Base-by-base conservation (phyloP, 2,888 invertebrate genomes). In the Microctonus hyperodae region DNA sequence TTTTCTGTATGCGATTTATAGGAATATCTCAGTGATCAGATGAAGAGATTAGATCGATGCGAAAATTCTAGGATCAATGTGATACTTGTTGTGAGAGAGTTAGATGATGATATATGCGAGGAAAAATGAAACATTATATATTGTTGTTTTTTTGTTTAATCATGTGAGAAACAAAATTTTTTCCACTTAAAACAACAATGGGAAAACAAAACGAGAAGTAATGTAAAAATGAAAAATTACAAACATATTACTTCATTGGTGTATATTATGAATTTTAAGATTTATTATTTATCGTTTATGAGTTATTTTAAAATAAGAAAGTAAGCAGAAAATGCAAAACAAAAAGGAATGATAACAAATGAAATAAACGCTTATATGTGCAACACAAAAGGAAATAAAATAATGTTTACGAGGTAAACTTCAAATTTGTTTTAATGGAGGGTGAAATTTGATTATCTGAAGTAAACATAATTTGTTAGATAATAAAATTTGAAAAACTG, bases 391-490 rank as follows among this genome's bases (percentile, higher is more conserved):
- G 5, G n/a, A n/a, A 28, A 53, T 53, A 53, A 16, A 22, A 51
- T 51, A 22, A 53, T n/a, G 11, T 23, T 9, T 53, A 25, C 53
- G 10, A 57, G 37, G 40, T 40, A 60, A 72, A 71, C 70, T 71
- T 74, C 70, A 70, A 72, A 74, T 80, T 81, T 81, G 78, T 81
- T 81, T 77, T 73, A 79, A 79, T 80, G 75, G 60, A 66, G 67
- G 74, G 74, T 72, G 31, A 25, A 59, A 10, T 28, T 28, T 50
- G 31, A 48, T 31, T 23, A 72, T 74, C 74, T 69, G 72, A 74
- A 77, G 78, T 74, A 77, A 76, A 75, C 76, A 68, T 79, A 80
- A 80, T 81, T 81, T 81, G 80, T 80, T 80, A 79, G 77, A 73
- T 75, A 80, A 79, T 78, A 76, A 80, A 51, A 51, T 6, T 7